Evolutionary conservation across 2,888 invertebrate species (phyloP).

Genomic region (Listrodromus nycthemerus): DNA sequence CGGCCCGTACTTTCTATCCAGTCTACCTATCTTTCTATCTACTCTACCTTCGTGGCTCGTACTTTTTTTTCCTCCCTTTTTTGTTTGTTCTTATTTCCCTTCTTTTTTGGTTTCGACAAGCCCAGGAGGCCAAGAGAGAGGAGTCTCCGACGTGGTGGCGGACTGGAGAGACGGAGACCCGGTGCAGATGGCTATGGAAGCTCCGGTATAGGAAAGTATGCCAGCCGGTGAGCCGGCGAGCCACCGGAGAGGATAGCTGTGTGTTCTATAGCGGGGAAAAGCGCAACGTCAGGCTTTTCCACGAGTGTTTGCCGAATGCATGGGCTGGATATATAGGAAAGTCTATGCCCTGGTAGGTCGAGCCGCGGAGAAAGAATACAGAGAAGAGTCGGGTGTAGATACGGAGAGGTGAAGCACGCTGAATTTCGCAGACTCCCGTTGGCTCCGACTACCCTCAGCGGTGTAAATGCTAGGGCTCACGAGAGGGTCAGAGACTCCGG

Average conservation of each 20-base stretch:
- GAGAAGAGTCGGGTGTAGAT: slow-evolving; percentile 25
- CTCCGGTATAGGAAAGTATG: slow-evolving; percentile 47
- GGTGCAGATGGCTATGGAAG: slow-evolving; percentile 28
- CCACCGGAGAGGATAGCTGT: slow-evolving; percentile 45
- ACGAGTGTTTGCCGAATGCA: slow-evolving; percentile 74
- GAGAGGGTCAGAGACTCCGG: slow-evolving; percentile 21
- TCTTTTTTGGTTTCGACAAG: slow-evolving; percentile 21
- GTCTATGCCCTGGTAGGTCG: slow-evolving; percentile 27
- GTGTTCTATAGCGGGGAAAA: slow-evolving; percentile 61
- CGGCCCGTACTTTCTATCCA: slow-evolving; percentile 22
- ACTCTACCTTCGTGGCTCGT: slow-evolving; percentile 28
- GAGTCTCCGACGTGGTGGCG: slow-evolving; percentile 53
- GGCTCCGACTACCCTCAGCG: neutral
- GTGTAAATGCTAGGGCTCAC: slow-evolving; percentile 32
- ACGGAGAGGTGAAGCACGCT: slow-evolving; percentile 23
- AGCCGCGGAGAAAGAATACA: slow-evolving; percentile 48
- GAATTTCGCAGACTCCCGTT: slow-evolving; percentile 26
- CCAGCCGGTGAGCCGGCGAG: slow-evolving; percentile 30
- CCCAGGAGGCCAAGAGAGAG: slow-evolving; percentile 51
- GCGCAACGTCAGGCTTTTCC: slow-evolving; percentile 72
- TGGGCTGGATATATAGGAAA: slow-evolving; percentile 37
- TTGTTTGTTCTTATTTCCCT: slow-evolving; percentile 30
- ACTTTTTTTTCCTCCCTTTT: slow-evolving; percentile 38
- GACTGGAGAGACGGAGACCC: slow-evolving; percentile 13
- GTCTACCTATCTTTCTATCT: slow-evolving; percentile 23